A percentile compares a stretch with the other conserved stretches of the same genome.
Evolutionary conservation across 2,797 vertebrate species (phyloP).

Genomic region (Xyrichtys novacula): DNA sequence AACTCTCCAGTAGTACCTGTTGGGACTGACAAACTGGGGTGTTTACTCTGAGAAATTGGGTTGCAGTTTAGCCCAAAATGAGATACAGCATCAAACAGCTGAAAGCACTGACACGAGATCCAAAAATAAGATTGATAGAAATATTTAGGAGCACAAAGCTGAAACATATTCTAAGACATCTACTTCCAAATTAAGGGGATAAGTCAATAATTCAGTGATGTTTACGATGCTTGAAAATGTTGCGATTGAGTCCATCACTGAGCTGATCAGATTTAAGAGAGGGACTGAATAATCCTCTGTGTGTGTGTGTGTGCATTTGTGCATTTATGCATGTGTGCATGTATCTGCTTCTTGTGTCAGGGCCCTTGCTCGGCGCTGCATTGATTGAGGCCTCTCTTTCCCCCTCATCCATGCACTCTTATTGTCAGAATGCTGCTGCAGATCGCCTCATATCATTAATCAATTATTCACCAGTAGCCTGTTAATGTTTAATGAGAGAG

Average conservation of each 20-base stretch:
- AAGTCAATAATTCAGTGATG: slow-evolving; percentile 3
- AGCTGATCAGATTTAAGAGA: slow-evolving; percentile 1
- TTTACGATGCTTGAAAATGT: slow-evolving; percentile 4
- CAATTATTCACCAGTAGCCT: slow-evolving; percentile 85
- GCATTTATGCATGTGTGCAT: neutral
- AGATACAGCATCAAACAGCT: slow-evolving; percentile 31
- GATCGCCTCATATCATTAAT: slow-evolving; percentile 87
- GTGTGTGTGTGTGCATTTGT: neutral
- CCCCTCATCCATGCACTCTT: slow-evolving; percentile 71
- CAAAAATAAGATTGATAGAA: slow-evolving; percentile 31
- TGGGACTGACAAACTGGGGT: slow-evolving; percentile 32
- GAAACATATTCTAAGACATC: slow-evolving; percentile 13
- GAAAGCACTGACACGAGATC: slow-evolving; percentile 14
- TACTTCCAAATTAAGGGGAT: slow-evolving; percentile 15
- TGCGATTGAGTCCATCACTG: neutral
- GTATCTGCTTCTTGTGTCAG: slow-evolving; percentile 24
- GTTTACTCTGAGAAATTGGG: slow-evolving; percentile 59
- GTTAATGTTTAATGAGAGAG: slow-evolving; percentile 88
- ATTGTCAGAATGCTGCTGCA: slow-evolving; percentile 85
- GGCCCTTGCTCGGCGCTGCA: slow-evolving; percentile 16
- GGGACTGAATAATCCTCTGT: slow-evolving; percentile 4
- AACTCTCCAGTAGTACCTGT: slow-evolving; percentile 27
- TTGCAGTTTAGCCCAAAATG: slow-evolving; percentile 35
- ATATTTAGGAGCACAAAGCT: slow-evolving; percentile 8
- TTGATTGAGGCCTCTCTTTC: slow-evolving; percentile 57